Base-by-base conservation (phyloP, 2,113 vertebrate species). In the Lontra canadensis region DNA sequence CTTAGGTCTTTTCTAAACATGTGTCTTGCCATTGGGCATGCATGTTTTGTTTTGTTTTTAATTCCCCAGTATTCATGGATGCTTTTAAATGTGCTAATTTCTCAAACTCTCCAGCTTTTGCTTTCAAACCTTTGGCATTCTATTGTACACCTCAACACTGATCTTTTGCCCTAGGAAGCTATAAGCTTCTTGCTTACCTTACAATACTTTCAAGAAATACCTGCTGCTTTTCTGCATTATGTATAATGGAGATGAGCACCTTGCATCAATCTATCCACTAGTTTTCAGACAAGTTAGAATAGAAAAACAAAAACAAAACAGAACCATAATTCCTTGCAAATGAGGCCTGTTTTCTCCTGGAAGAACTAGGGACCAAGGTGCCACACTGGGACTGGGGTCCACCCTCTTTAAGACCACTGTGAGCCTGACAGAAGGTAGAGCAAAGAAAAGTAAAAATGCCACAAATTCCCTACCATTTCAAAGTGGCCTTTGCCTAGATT, bases 331-430 rank as follows among this genome's bases (percentile, higher is more conserved):
- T 71, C 25, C 36, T 67, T 67, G 23, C 34, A 74, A 42, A 65
- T 73, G 81, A 74, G 11, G 17, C 20, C 13, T 12, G 7, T n/a
- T 74, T 74, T 74, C 0, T 23, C 15, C 36, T 44, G 44, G 13
- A 31, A 52, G 52, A 13, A 17, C 44, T 2, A 82, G n/a, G 1
- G 8, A 49, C 8, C 14, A 74, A 7, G 3, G 2, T 55, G 5
- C 21, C 15, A 17, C 6, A 39, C 3, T 23, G 14, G 15, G 17
- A 55, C 44, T 55, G 0, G 26, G 4, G 7, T 13, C 29, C 9
- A 23, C 12, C 34, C 2, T 49, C 42, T 59, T 61, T 14, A 59
- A 6, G 14, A 21, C 36, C 7, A 15, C 42, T 3, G 4, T 44
- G 3, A 36, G 29, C 29, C 15, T 34, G 11, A 57, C 4, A 25